A percentile compares a stretch with the other conserved stretches of the same genome.
Evolutionary conservation across 2,888 invertebrate genomes (phyloP).

Genomic region (Cloeon dipterum): DNA sequence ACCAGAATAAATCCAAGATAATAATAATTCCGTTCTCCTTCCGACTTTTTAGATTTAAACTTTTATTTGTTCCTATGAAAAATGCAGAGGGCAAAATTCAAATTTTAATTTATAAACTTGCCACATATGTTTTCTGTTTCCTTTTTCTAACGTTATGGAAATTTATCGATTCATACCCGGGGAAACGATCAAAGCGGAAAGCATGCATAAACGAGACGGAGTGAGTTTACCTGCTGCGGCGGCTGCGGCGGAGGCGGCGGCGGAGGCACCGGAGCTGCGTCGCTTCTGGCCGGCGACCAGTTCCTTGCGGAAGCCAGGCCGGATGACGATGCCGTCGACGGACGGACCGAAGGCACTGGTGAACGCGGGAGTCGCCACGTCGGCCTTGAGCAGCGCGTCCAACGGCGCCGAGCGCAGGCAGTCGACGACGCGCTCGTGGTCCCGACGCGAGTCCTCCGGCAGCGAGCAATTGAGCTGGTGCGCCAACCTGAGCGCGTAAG

Average conservation of each 20-base stretch:
- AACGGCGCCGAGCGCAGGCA: slow-evolving; percentile 54
- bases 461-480: slow-evolving; percentile 60
- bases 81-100: too few species aligned
- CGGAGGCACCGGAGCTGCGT: slow-evolving; percentile 22
- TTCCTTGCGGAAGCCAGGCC: slow-evolving; percentile 64
- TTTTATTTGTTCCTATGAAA: too few species aligned
- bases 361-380: slow-evolving; percentile 22
- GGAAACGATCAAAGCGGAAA: too few species aligned
- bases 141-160: too few species aligned
- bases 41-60: too few species aligned
- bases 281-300: slow-evolving; percentile 30
- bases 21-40: too few species aligned
- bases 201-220: too few species aligned
- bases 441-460: slow-evolving; percentile 51
- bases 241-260: slow-evolving; percentile 26
- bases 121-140: too few species aligned
- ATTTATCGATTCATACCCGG: too few species aligned
- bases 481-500: slow-evolving; percentile 57
- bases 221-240: too few species aligned
- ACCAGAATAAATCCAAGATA: too few species aligned
- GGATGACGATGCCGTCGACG: slow-evolving; percentile 83
- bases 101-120: too few species aligned
- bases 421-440: slow-evolving; percentile 66
- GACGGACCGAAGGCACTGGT: slow-evolving; percentile 72
- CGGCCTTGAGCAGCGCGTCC: slow-evolving; percentile 46